Percentiles rank a stretch among this genome's conserved stretches.
Evolutionary conservation across 2,797 vertebrate genomes (phyloP).

Genomic region (Etheostoma perlongum): DNA sequence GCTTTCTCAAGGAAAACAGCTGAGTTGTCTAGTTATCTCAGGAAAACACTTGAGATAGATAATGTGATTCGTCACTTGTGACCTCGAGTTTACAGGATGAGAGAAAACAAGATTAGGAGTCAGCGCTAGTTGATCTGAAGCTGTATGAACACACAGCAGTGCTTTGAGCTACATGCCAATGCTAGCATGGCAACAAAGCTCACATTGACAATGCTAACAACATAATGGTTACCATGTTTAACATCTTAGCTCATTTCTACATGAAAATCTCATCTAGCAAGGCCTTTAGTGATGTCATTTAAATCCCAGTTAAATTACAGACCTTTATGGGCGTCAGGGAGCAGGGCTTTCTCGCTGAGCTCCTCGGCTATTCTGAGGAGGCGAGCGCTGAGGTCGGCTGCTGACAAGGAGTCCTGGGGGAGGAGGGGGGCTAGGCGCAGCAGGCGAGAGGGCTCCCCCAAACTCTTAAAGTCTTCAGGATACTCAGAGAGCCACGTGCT

Average conservation of each 20-base stretch:
- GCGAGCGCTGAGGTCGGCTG: constrained; percentile 74
- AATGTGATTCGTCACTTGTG: neutral
- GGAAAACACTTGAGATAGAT: neutral
- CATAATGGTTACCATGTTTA: neutral
- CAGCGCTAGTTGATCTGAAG: neutral
- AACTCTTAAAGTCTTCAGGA: constrained; percentile 88
- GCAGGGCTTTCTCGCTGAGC: constrained; percentile 82
- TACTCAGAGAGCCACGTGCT: constrained; percentile 90
- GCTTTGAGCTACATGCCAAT: neutral
- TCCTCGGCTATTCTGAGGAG: constrained; percentile 82
- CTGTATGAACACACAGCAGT: neutral
- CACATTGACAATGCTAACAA: neutral
- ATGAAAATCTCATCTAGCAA: neutral
- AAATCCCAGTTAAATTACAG: constrained; percentile 16
- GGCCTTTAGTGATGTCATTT: constrained; percentile 1
- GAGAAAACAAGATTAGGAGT: constrained; percentile 3
- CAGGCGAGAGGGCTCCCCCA: constrained; percentile 83
- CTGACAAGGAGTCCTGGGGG: constrained; percentile 76
- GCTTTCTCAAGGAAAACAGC: neutral
- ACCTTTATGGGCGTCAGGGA: constrained; percentile 67
- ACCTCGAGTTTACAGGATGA: neutral
- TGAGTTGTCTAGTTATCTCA: constrained; percentile 5
- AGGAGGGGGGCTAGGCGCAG: constrained; percentile 86
- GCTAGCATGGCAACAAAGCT: neutral
- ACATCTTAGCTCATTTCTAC: neutral